A percentile compares a stretch with the other conserved stretches of the same genome.
These are phyloP conservation scores for Suricata suricatta DNA, from an alignment of 2,113 vertebrate species.

Conservation along the genomic window DNA sequence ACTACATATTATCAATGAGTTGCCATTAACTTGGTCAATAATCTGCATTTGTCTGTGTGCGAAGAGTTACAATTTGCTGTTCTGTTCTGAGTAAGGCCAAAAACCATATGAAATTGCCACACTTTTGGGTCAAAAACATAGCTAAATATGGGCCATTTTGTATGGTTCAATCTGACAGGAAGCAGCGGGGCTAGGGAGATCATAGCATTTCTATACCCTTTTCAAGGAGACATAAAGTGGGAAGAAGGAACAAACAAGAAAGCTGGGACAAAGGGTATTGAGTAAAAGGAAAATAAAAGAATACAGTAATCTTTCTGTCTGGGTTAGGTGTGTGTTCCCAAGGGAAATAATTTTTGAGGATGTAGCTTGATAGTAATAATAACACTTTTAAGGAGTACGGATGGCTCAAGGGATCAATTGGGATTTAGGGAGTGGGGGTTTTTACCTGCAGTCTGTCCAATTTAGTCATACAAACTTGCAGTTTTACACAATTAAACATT, in stretches of 20 bases:
- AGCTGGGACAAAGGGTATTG: constrained; percentile 36
- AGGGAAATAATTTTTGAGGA: constrained; percentile 75
- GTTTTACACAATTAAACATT: constrained; percentile 66
- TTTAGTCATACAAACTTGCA: constrained; percentile 72
- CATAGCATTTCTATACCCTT: background rate
- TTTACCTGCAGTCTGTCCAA: constrained; percentile 69
- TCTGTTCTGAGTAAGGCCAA: constrained; percentile 32
- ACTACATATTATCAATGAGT: constrained; percentile 39
- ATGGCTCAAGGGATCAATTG: constrained; percentile 73
- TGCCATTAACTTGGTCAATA: constrained; percentile 58
- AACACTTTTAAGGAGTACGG: constrained; percentile 65
- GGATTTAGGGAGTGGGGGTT: constrained; percentile 52
- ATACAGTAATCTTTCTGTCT: constrained; percentile 56
- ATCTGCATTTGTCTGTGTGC: constrained; percentile 54
- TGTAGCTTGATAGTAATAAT: constrained; percentile 77
- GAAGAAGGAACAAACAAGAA: constrained; percentile 46
- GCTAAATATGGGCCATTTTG: background rate
- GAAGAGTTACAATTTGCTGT: constrained; percentile 58
- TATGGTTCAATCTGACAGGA: background rate
- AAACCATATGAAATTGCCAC: background rate
- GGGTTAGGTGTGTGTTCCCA: constrained; percentile 63
- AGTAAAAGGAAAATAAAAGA: constrained; percentile 29
- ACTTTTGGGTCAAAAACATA: background rate
- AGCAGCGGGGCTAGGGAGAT: background rate
- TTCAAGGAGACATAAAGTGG: constrained; percentile 22